Conservation (phyloP, 2,797 vertebrate genomes). For the Otolemur crassicaudatus region DNA sequence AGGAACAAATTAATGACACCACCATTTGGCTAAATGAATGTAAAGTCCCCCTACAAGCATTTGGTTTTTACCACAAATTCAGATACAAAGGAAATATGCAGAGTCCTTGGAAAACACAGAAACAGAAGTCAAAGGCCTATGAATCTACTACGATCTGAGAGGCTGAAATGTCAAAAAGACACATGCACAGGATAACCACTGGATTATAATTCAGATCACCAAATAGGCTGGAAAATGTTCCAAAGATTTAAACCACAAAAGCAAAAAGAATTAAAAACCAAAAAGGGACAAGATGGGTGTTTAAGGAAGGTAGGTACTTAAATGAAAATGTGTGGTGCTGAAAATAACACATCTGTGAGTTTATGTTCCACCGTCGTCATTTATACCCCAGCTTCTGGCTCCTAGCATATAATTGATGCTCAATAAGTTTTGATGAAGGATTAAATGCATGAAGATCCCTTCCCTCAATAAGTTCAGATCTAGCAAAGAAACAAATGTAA, state of each 20-base stretch:
- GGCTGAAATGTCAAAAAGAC: background rate
- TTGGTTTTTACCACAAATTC: background rate
- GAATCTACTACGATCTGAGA: background rate
- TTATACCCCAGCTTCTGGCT: background rate
- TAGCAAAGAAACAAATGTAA: background rate
- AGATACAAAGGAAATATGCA: slow-evolving; percentile 28
- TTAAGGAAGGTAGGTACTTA: background rate
- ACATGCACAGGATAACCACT: background rate
- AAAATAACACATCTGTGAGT: background rate
- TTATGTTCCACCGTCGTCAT: background rate
- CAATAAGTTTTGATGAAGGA: slow-evolving; percentile 25
- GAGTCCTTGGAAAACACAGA: background rate
- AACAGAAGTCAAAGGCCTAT: background rate
- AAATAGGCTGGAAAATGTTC: background rate
- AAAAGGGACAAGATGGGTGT: background rate
- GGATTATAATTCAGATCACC: background rate
- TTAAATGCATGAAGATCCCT: background rate
- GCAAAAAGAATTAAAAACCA: background rate
- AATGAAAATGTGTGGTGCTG: background rate
- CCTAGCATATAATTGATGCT: background rate
- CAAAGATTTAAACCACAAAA: slow-evolving; percentile 2
- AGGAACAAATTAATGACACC: background rate
- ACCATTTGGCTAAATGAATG: background rate
- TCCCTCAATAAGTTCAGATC: background rate
- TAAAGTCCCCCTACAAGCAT: background rate